Conservation (phyloP, 2,113 vertebrate species). For the Sander lucioperca region DNA sequence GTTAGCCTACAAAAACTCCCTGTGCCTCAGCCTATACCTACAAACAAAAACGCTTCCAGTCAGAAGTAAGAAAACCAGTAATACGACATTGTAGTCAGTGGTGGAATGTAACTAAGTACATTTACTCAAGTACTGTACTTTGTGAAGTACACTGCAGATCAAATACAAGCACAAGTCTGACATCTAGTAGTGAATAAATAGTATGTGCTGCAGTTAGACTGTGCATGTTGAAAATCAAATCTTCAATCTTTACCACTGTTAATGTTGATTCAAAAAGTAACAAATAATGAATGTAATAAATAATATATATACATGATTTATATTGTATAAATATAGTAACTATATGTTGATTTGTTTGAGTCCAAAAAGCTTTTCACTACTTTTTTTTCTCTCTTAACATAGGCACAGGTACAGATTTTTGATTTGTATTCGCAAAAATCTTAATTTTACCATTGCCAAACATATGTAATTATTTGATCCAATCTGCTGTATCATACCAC, state of each 20-base stretch:
- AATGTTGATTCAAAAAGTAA: too few species aligned
- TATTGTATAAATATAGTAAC: background rate
- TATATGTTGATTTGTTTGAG: background rate
- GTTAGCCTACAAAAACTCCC: too few species aligned
- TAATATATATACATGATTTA: background rate
- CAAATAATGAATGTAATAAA: too few species aligned
- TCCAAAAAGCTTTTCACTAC: background rate
- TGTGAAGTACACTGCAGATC: too few species aligned
- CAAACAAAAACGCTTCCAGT: too few species aligned
- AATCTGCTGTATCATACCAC: background rate
- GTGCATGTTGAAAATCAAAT: background rate
- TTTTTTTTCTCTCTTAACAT: too few species aligned
- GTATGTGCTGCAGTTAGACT: background rate
- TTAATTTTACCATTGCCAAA: background rate
- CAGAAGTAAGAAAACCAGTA: too few species aligned
- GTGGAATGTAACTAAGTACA: too few species aligned
- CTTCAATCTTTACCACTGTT: background rate
- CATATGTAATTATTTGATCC: background rate
- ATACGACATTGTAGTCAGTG: too few species aligned
- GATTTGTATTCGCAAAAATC: background rate
- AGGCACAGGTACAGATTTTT: background rate
- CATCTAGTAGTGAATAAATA: slow-evolving; percentile 48
- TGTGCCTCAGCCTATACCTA: too few species aligned
- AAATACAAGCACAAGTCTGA: slow-evolving; percentile 9
- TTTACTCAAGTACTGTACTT: too few species aligned